phyloP scores from a whole-genome alignment of 2,888 invertebrate genomes.

The Drosophila koepferae region DNA sequence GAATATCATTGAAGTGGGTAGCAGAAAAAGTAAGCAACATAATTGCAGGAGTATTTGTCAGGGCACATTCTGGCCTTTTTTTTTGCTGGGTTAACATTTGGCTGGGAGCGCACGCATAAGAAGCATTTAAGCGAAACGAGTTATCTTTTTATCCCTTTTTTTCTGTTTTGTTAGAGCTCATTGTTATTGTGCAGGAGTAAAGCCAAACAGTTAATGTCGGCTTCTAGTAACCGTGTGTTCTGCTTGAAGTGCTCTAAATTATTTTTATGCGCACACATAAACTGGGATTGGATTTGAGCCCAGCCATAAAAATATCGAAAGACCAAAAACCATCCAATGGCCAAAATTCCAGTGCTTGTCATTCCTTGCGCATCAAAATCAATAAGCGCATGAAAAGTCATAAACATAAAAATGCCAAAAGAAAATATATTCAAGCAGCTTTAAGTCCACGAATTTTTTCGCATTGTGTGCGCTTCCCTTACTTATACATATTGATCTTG shows the following conservation, averaged over 20 bases:
- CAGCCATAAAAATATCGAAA: constrained; percentile 49
- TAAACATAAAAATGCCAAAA: constrained; percentile 59
- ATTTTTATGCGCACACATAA: constrained; percentile 68
- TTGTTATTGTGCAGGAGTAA: constrained; percentile 30
- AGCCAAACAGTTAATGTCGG: constrained; percentile 51
- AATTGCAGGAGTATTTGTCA: constrained; percentile 27
- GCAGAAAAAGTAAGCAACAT: constrained; percentile 13
- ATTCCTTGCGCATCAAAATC: constrained; percentile 61
- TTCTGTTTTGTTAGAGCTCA: constrained; percentile 13
- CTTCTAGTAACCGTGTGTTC: constrained; percentile 29
- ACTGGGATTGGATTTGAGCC: constrained; percentile 53
- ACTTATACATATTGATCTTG: not conserved
- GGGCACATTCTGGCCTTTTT: not conserved
- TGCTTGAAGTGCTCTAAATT: constrained; percentile 57
- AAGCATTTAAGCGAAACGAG: constrained; percentile 17
- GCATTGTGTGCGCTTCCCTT: constrained; percentile 1
- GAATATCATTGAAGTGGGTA: constrained; percentile 1
- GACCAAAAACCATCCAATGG: constrained; percentile 14
- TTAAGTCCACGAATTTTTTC: constrained; percentile 13
- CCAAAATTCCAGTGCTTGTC: constrained; percentile 37
- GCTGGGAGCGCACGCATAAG: constrained; percentile 1
- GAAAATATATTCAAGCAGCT: constrained; percentile 10
- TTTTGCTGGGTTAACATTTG: constrained; percentile 3
- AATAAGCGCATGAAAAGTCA: constrained; percentile 72
- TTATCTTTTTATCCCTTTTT: constrained; percentile 28